Percentiles rank a stretch among this genome's conserved stretches.
Conservation (phyloP, 1,140 invertebrate genomes). For the Varroa destructor region DNA sequence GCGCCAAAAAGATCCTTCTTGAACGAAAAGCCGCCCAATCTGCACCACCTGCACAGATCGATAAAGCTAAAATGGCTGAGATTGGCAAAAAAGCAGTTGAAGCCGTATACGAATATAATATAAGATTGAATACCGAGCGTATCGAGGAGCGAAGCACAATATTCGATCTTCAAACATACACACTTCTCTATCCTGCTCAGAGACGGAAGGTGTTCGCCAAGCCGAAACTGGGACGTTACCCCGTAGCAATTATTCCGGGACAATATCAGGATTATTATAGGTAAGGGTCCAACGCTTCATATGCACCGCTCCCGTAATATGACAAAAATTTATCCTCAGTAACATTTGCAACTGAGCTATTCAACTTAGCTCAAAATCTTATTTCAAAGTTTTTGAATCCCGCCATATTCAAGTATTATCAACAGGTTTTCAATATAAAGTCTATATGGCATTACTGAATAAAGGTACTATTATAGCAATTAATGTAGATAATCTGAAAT, state of each 20-base stretch:
- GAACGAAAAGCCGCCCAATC: not conserved
- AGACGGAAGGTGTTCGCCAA: constrained; percentile 41
- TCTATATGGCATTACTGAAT: too few species aligned
- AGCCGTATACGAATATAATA: constrained; percentile 75
- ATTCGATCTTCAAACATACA: constrained; percentile 46
- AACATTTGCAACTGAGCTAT: too few species aligned
- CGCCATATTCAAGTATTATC: too few species aligned
- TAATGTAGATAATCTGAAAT: too few species aligned
- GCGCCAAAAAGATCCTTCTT: constrained; percentile 9
- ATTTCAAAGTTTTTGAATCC: too few species aligned
- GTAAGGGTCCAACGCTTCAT: constrained; percentile 31
- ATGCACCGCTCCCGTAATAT: too few species aligned
- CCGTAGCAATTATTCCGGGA: constrained; percentile 75
- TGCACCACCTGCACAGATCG: constrained; percentile 36
- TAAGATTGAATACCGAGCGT: constrained; percentile 60
- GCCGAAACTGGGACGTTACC: constrained; percentile 59
- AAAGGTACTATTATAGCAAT: too few species aligned
- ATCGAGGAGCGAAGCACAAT: constrained; percentile 50
- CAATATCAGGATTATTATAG: constrained; percentile 78
- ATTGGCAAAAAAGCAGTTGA: constrained; percentile 69
- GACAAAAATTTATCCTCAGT: too few species aligned
- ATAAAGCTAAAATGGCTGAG: constrained; percentile 47
- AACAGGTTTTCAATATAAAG: too few species aligned
- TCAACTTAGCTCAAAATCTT: too few species aligned
- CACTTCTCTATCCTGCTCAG: constrained; percentile 53